Base-by-base conservation (phyloP, 2,888 invertebrate genomes). In the Azorinus chamasolen region DNA sequence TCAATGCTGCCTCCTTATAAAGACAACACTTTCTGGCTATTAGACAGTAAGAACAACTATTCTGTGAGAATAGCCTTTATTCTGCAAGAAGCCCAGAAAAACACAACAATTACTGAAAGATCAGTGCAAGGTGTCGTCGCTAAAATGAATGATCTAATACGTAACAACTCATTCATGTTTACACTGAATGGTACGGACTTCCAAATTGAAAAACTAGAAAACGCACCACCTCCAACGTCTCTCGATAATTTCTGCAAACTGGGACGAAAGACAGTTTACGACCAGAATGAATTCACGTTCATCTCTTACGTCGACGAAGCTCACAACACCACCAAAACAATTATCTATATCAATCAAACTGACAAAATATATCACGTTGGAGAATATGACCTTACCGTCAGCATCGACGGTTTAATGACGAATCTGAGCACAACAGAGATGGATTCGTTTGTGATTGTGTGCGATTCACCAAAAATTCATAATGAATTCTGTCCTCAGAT, bases 101-200 rank as follows among this genome's bases (percentile, higher is more conserved):
- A 59, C 65, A 66, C 45, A 57, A 61, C 0, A 50, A 10, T 64
- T 1, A 53, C 65, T 3, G 87, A 85, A 25, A 81, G 75, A 41
- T 75, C 84, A 2, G 79, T 86, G 0, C 61, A 66, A 6, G 78
- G 37, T 24, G 62, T 88, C n/a, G 76, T 87, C 10, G 63, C 86
- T 22, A 72, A 62, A 18, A 86, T 89, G 79, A 79, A 72, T 45
- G 51, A 74, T 6, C 48, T 88, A 39, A 79, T 86, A 18, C 37
- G 71, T 4, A 74, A 79, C 16, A 84, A 82, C 8, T 57, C 79
- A 12, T 87, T 90, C 53, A 81, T 62, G 18, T 59, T 90, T 27
- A 83, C 74, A 16, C 54, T 90, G n/a, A 90, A 89, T 55, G 87
- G 88, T 3, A 89, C 87, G 6, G 58, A 79, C 22, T 79, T 87